These are phyloP conservation scores for Ictalurus furcatus DNA, from an alignment of 2,113 vertebrate genomes.

Conservation along the genomic window DNA sequence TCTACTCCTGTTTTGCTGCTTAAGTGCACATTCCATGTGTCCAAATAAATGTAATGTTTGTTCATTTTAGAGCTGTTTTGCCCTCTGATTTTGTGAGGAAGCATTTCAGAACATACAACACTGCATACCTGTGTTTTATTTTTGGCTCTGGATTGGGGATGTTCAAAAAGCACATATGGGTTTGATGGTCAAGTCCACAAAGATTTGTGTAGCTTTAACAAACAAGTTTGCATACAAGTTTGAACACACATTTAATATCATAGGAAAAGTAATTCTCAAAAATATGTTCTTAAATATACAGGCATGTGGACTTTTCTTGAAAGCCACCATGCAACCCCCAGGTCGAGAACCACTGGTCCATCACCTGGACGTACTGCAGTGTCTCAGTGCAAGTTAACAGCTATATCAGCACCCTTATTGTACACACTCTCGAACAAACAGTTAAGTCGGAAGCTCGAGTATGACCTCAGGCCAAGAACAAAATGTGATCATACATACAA, in stretches of 20 bases:
- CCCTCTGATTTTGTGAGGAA: not conserved
- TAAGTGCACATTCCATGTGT: not conserved
- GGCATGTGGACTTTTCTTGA: not conserved
- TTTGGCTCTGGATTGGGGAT: not conserved
- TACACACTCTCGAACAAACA: not conserved
- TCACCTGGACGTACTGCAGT: conserved; percentile 35
- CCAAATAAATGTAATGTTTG: not conserved
- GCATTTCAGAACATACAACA: not conserved
- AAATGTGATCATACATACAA: not conserved
- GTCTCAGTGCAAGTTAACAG: conserved; percentile 28
- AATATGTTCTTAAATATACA: not conserved
- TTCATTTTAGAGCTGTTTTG: not conserved
- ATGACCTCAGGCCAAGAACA: not conserved
- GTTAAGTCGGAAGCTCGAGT: not conserved
- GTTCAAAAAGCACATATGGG: not conserved
- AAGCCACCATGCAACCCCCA: not conserved
- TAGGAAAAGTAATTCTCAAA: not conserved
- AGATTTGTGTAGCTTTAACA: not conserved
- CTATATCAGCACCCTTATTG: not conserved
- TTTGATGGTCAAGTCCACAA: not conserved
- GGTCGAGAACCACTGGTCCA: no score
- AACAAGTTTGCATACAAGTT: not conserved
- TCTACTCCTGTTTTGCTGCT: not conserved
- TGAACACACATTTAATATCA: not conserved
- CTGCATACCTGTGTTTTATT: not conserved